phyloP scores from a whole-genome alignment of 1,140 invertebrate species.

The Hycleus phaleratus region DNA sequence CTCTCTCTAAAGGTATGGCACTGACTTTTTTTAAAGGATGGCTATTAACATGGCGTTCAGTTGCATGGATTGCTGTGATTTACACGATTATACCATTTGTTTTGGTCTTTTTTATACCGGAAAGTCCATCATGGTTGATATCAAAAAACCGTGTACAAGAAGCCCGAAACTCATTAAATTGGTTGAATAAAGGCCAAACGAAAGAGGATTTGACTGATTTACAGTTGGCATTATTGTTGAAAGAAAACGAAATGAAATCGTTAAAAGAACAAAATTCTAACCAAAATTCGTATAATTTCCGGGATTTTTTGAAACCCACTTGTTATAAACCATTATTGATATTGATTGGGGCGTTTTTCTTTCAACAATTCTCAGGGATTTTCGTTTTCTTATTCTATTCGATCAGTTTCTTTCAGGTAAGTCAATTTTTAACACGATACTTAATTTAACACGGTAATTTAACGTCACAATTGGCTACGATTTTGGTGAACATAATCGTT shows the following conservation, averaged over 20 bases:
- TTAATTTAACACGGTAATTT: too few species aligned
- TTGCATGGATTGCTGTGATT: conserved; percentile 47
- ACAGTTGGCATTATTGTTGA: conserved; percentile 36
- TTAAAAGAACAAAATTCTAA: conserved; percentile 34
- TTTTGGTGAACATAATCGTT: too few species aligned
- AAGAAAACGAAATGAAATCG: conserved; percentile 40
- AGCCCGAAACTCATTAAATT: conserved; percentile 45
- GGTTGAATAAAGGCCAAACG: conserved; percentile 36
- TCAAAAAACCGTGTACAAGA: conserved; percentile 46
- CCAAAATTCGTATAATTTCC: conserved; percentile 29
- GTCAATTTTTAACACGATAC: neutral
- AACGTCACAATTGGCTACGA: too few species aligned
- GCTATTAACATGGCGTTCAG: conserved; percentile 47
- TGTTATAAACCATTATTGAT: conserved; percentile 51
- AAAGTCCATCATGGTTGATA: conserved; percentile 57
- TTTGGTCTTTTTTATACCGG: conserved; percentile 52
- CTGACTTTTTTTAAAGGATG: conserved; percentile 51
- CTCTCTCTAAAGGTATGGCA: conserved; percentile 44
- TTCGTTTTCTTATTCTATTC: conserved; percentile 62
- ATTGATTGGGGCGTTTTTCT: conserved; percentile 46
- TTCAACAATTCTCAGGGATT: conserved; percentile 54
- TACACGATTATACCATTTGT: conserved; percentile 47
- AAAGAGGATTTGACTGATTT: conserved; percentile 28
- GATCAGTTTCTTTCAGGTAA: conserved; percentile 50
- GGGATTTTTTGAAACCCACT: conserved; percentile 44